These are phyloP conservation scores for Prionace glauca DNA, from an alignment of 2,797 vertebrate genomes.

Conservation along the genomic window DNA sequence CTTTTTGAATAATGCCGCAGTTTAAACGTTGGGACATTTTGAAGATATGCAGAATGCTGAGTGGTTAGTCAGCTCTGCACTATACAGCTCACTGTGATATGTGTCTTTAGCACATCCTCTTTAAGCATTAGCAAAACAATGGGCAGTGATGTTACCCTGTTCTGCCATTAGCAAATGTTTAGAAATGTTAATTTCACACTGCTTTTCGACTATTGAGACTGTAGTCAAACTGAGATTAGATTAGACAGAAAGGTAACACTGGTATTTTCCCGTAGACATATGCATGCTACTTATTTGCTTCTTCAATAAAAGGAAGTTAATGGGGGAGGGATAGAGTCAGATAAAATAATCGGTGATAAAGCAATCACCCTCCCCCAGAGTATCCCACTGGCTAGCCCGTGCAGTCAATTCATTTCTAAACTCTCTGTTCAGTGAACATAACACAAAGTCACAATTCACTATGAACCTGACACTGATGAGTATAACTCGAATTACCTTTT, in stretches of 20 bases:
- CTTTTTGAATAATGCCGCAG: neutral
- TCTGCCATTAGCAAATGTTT: constrained; percentile 15
- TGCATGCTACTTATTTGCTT: neutral
- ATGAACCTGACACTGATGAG: neutral
- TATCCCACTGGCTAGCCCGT: neutral
- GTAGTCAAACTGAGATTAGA: constrained; percentile 19
- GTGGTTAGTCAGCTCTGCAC: neutral
- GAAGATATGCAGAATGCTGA: neutral
- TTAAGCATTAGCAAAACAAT: constrained; percentile 34
- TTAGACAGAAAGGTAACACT: neutral
- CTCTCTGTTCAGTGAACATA: neutral
- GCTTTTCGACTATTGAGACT: neutral
- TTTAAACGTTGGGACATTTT: neutral
- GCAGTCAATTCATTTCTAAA: neutral
- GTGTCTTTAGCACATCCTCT: constrained; percentile 31
- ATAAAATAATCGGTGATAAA: neutral
- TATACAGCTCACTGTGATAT: neutral
- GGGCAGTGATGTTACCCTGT: neutral
- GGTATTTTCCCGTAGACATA: neutral
- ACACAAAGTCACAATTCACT: neutral
- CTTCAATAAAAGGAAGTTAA: constrained; percentile 1
- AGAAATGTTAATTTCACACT: constrained; percentile 29
- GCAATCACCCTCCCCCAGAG: neutral
- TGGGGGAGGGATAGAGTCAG: neutral
- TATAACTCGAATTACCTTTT: too few relatives aligned